A percentile compares a stretch with the other conserved stretches of the same genome.
Evolutionary conservation across 2,797 vertebrate genomes (phyloP).

Genomic region (Eulemur coronatus): DNA sequence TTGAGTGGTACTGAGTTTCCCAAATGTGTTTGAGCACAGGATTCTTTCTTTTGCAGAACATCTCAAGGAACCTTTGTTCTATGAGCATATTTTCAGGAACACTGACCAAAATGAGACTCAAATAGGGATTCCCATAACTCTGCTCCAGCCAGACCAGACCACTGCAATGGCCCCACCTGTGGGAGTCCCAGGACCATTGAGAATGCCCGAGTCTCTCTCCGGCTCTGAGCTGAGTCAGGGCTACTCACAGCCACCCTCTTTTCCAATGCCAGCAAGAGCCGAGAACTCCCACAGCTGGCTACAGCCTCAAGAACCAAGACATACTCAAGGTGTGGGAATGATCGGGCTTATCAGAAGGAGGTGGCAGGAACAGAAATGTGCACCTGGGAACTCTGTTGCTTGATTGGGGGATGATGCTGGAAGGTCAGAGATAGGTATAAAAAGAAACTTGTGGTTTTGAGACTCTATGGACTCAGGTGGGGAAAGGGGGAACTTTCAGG

Average conservation of each 20-base stretch:
- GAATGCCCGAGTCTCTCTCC: neutral
- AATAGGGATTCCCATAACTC: neutral
- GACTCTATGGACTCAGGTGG: neutral
- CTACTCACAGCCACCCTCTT: neutral
- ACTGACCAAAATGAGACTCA: neutral
- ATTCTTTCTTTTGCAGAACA: neutral
- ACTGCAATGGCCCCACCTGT: neutral
- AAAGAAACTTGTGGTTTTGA: slow-evolving; percentile 16
- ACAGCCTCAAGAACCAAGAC: slow-evolving; percentile 1
- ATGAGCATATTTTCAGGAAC: neutral
- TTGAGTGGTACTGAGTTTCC: neutral
- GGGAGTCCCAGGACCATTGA: neutral
- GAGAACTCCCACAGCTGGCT: slow-evolving; percentile 24
- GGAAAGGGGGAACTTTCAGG: neutral
- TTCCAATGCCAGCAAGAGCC: neutral
- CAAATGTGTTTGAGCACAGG: neutral
- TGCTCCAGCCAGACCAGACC: neutral
- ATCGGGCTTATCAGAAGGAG: neutral
- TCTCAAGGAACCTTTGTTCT: neutral
- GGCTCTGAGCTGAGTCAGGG: neutral
- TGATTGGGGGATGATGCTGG: neutral
- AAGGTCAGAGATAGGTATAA: neutral
- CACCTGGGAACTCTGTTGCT: neutral
- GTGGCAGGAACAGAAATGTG: neutral
- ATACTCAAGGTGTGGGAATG: slow-evolving; percentile 10